phyloP scores from a whole-genome alignment of 2,797 vertebrate genomes.

The Onychomys leucogaster region DNA sequence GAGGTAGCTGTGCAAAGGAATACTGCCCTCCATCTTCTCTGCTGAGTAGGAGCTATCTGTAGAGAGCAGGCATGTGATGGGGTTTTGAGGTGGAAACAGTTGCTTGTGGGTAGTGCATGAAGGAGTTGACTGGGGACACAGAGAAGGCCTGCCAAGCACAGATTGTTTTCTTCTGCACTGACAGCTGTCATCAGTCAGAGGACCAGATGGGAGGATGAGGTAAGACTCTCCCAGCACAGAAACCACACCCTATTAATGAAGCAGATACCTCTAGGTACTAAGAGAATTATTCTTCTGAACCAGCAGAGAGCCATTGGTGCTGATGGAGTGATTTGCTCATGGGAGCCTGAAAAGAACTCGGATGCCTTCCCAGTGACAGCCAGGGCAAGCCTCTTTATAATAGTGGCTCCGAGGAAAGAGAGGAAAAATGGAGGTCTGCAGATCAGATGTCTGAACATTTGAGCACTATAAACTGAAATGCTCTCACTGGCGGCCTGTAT shows the following conservation, averaged over 20 bases:
- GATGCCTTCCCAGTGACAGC: not conserved
- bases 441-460: not conserved
- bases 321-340: not conserved
- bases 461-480: not conserved
- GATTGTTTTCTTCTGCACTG: constrained; percentile 66
- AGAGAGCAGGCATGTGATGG: not conserved
- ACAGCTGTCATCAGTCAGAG: constrained; percentile 70
- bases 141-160: constrained; percentile 60
- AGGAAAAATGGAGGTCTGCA: not conserved
- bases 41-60: not conserved
- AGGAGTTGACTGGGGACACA: constrained; percentile 29
- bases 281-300: not conserved
- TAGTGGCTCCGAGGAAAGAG: not conserved
- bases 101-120: not conserved
- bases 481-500: not conserved
- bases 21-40: not conserved
- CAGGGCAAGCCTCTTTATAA: not conserved
- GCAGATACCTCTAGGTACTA: not conserved
- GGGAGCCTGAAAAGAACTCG: not conserved
- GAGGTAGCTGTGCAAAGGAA: not conserved
- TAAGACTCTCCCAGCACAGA: constrained; percentile 39
- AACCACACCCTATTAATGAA: not conserved
- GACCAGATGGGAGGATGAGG: constrained; percentile 76
- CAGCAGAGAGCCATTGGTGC: constrained; percentile 2
- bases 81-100: not conserved